phyloP scores from a whole-genome alignment of 1,140 invertebrate genomes.

The Meloidogyne exigua region DNA sequence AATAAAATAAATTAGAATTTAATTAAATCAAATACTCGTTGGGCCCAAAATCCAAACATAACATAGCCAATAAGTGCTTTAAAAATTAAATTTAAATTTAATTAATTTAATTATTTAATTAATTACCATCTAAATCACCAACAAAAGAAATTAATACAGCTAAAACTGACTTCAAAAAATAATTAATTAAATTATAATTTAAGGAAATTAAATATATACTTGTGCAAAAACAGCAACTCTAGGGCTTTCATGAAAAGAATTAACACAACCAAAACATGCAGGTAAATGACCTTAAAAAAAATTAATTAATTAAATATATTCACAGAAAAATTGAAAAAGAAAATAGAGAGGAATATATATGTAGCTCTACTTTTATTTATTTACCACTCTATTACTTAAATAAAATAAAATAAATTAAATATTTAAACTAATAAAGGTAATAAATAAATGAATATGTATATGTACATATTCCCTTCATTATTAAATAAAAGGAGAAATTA shows the following conservation, averaged over 20 bases:
- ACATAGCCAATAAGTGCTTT: slow-evolving; percentile 62
- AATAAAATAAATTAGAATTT: slow-evolving; percentile 13
- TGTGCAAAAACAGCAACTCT: slow-evolving; percentile 60
- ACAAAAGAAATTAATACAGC: slow-evolving; percentile 62
- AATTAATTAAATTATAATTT: not conserved
- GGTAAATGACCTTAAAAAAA: slow-evolving; percentile 52
- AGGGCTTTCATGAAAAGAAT: slow-evolving; percentile 55
- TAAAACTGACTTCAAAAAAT: slow-evolving; percentile 50
- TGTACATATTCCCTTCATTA: too few species aligned
- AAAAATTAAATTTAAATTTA: slow-evolving; percentile 1
- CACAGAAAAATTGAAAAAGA: too few species aligned
- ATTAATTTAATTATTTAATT: not conserved
- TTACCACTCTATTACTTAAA: too few species aligned
- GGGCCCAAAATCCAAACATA: slow-evolving; percentile 64
- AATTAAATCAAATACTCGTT: slow-evolving; percentile 57
- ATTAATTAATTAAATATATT: not conserved
- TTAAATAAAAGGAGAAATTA: too few species aligned
- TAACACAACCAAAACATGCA: slow-evolving; percentile 61
- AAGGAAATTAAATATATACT: slow-evolving; percentile 36
- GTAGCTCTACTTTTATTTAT: too few species aligned
- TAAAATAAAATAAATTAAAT: too few species aligned
- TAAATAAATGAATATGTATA: too few species aligned
- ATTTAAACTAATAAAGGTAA: too few species aligned
- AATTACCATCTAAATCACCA: slow-evolving; percentile 58
- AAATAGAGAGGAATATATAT: too few species aligned